Conservation (phyloP, 2,888 invertebrate genomes). For the Ophion obscuratus region DNA sequence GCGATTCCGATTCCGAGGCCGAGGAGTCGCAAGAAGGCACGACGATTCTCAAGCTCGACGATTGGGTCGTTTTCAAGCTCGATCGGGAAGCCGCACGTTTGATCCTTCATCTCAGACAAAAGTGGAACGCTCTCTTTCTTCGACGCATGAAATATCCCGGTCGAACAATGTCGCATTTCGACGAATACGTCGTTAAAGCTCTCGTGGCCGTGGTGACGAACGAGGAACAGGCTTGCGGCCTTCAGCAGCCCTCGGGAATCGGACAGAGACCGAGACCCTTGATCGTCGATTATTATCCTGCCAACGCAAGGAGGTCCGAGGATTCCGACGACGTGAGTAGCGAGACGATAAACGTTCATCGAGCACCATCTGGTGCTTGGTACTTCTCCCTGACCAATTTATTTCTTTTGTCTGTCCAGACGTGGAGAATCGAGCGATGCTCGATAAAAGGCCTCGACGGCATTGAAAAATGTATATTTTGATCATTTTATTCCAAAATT, state of each 20-base stretch:
- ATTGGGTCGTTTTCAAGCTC: slow-evolving; percentile 90
- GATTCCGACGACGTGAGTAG: slow-evolving; percentile 76
- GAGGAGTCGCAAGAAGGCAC: slow-evolving; percentile 85
- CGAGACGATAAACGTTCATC: background rate
- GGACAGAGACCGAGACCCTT: slow-evolving; percentile 91
- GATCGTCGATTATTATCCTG: slow-evolving; percentile 86
- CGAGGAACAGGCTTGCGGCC: slow-evolving; percentile 89
- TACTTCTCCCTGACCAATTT: background rate
- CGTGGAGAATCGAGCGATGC: background rate
- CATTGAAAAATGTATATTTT: too few relatives aligned
- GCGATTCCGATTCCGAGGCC: slow-evolving; percentile 85
- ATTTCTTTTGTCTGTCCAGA: background rate
- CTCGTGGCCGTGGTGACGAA: slow-evolving; percentile 88
- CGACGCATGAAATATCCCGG: slow-evolving; percentile 87
- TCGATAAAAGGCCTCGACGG: too few relatives aligned
- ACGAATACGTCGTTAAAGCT: slow-evolving; percentile 89
- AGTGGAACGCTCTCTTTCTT: slow-evolving; percentile 89
- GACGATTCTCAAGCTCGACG: slow-evolving; percentile 88
- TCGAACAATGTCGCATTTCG: slow-evolving; percentile 86
- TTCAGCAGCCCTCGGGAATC: slow-evolving; percentile 90
- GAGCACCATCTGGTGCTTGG: background rate
- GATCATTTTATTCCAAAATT: too few relatives aligned
- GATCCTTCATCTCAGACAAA: slow-evolving; percentile 89
- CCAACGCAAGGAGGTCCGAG: slow-evolving; percentile 79
- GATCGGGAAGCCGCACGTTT: slow-evolving; percentile 88